phyloP scores from a whole-genome alignment of 2,797 vertebrate species.

The Simalia tracyae region DNA sequence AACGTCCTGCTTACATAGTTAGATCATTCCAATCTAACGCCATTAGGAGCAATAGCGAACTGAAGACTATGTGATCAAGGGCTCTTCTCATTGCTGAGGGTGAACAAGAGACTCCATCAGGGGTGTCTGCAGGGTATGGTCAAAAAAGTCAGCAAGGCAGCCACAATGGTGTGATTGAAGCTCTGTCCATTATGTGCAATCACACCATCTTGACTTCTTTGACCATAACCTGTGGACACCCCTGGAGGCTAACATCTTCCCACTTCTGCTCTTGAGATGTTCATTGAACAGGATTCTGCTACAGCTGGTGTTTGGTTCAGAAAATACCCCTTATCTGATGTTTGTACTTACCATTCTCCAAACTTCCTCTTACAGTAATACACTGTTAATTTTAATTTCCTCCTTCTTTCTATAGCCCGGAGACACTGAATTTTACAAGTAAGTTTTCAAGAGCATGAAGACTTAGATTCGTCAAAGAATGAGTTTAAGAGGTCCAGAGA shows the following conservation, averaged over 20 bases:
- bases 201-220: neutral
- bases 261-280: neutral
- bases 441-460: constrained; percentile 4
- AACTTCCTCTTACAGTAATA: neutral
- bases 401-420: constrained; percentile 3
- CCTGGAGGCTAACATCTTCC: neutral
- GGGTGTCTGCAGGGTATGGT: neutral
- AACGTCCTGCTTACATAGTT: neutral
- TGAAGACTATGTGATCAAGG: neutral
- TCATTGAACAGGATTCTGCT: neutral
- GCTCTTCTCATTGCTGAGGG: neutral
- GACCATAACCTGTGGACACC: neutral
- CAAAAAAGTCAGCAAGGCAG: neutral
- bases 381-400: neutral
- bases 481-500: too few species aligned
- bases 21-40: neutral
- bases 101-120: neutral
- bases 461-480: neutral
- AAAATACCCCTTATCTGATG: neutral
- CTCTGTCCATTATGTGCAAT: neutral
- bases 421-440: constrained; percentile 33
- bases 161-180: neutral
- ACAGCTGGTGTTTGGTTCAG: neutral
- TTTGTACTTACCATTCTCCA: neutral
- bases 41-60: neutral